Base-by-base conservation (phyloP, 2,888 invertebrate genomes). In the Neocrepidodera transversa region DNA sequence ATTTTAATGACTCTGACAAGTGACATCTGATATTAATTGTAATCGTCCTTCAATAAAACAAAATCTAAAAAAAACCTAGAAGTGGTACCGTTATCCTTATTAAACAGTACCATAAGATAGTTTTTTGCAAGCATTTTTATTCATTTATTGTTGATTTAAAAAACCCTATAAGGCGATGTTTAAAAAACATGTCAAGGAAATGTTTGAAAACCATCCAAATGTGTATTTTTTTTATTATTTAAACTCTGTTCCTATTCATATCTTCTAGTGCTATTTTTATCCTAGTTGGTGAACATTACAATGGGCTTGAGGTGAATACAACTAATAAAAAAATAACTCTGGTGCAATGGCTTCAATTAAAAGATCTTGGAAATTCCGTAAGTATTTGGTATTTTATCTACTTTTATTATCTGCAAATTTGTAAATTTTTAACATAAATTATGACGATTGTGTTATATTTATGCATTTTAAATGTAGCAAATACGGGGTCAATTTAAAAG, bases 311-410 rank as follows among this genome's bases (percentile, higher is more conserved):
- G 74, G 69, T 69, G 67, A 68, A 69, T 66, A 60, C 70, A 69
- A 70, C 66, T 65, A 67, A 51, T 42, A 56, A 60, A 64, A 36
- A 32, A 54, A 42, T 51, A 32, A 56, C 42, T 65, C 48, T 51
- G 56, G 56, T 60, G 72, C 66, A 67, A 79, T 80, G 79, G 78
- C 79, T 72, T 74, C 77, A 56, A 69, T 74, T 35, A 86, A 88
- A 81, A 84, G 90, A 84, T 89, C 91, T 82, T 91, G 91, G 90
- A 91, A 90, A 84, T 83, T 91, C 71, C 91, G 92, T 91, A 85
- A 84, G 91, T 87, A 55, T 14, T 55, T 23, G 5, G 26, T n/a
- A 38, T 23, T 49, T 20, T 47, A n/a, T n/a, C n/a, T n/a, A n/a
- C n/a, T n/a, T n/a, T n/a, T n/a, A 11, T n/a, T 8, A 18, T 42